These are phyloP conservation scores for Notamacropus eugenii DNA, from an alignment of 2,797 vertebrate genomes.

Conservation along the genomic window DNA sequence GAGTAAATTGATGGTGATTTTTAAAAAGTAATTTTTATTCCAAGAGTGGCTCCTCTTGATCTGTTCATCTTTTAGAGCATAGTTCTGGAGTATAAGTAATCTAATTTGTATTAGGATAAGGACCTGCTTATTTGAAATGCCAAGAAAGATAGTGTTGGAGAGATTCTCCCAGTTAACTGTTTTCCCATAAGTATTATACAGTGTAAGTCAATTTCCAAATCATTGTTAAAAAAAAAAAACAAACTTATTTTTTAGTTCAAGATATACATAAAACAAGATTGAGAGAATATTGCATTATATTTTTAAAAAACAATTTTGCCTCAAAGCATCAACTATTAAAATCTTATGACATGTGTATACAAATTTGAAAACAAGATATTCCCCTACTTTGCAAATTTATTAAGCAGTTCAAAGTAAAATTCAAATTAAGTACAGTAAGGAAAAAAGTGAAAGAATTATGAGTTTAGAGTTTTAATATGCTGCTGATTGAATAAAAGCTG, in stretches of 20 bases:
- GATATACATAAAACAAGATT: background rate
- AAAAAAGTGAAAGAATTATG: constrained; percentile 69
- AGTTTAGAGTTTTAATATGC: constrained; percentile 81
- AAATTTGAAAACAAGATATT: constrained; percentile 23
- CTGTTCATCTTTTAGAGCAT: constrained; percentile 36
- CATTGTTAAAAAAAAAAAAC: background rate
- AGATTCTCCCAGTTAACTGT: background rate
- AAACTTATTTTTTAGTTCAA: background rate
- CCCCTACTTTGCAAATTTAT: constrained; percentile 71
- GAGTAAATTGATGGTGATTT: background rate
- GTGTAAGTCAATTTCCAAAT: background rate
- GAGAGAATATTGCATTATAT: background rate
- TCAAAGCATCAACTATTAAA: background rate
- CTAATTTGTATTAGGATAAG: background rate
- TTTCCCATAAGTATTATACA: background rate
- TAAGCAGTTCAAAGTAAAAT: constrained; percentile 57
- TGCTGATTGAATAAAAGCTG: constrained; percentile 86
- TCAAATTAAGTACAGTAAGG: constrained; percentile 47
- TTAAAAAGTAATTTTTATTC: background rate
- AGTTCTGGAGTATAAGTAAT: constrained; percentile 27
- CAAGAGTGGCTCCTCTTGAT: constrained; percentile 29
- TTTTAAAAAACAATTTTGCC: background rate
- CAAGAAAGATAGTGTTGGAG: background rate
- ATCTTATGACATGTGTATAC: background rate
- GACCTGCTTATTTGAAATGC: background rate